Conservation (phyloP, 2,888 invertebrate species). For the Argynnis bischoffii region DNA sequence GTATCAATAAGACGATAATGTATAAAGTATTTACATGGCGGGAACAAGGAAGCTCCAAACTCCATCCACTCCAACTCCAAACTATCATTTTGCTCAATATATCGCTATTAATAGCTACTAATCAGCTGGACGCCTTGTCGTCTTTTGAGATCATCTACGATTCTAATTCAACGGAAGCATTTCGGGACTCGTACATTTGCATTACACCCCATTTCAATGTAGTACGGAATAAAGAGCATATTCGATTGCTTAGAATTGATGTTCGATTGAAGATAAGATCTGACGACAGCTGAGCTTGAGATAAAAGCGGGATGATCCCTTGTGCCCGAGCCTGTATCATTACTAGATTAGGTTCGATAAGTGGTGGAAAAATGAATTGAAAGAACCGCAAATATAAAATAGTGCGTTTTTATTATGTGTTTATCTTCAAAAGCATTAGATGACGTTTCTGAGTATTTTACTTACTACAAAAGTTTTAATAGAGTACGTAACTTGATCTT, state of each 20-base stretch:
- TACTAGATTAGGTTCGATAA: not conserved
- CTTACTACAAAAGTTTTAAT: too few relatives aligned
- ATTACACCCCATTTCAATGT: conserved; percentile 23
- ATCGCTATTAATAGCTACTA: conserved; percentile 1
- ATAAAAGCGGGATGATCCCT: conserved; percentile 13
- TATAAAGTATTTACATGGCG: too few relatives aligned
- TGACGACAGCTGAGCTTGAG: conserved; percentile 1
- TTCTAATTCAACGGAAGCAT: conserved; percentile 15
- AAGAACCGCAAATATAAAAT: too few relatives aligned
- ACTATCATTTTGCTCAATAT: not conserved
- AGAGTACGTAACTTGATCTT: too few relatives aligned
- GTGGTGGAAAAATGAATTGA: not conserved
- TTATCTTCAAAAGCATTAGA: too few relatives aligned
- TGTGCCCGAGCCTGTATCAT: not conserved
- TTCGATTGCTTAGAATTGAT: conserved; percentile 6
- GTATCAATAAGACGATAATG: too few relatives aligned
- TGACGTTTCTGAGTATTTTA: too few relatives aligned
- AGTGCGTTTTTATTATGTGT: too few relatives aligned
- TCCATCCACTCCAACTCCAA: too few relatives aligned
- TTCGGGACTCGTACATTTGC: conserved; percentile 18
- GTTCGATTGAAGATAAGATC: conserved; percentile 1
- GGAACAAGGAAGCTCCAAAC: too few relatives aligned
- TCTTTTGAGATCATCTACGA: conserved; percentile 3
- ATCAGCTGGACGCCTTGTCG: not conserved
- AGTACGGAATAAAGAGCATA: conserved; percentile 20